Percentiles rank a stretch among this genome's conserved stretches.
These are phyloP conservation scores for Muricea muricata DNA, from an alignment of 92 coral and sea anemone species.

Conservation along the genomic window DNA sequence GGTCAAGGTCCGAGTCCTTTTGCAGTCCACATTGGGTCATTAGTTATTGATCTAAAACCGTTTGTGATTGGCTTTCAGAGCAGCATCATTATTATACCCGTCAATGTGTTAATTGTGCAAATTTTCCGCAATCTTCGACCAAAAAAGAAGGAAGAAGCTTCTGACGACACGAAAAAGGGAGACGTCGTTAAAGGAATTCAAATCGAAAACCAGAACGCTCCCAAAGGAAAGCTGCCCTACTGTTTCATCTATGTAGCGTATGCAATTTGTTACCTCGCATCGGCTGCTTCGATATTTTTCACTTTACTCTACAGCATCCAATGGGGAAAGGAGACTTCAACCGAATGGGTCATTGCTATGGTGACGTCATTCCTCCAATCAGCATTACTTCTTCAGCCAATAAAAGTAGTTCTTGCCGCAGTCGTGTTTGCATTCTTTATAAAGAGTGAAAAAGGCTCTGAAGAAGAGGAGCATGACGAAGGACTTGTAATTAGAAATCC, in stretches of 20 bases:
- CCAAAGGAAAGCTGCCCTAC: conserved; percentile 72
- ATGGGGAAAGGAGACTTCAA: conserved; percentile 90
- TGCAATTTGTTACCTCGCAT: conserved; percentile 69
- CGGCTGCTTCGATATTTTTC: conserved; percentile 69
- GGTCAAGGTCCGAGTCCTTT: conserved; percentile 44
- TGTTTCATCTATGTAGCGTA: conserved; percentile 82
- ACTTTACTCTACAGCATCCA: conserved; percentile 88
- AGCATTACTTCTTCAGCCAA: conserved; percentile 84
- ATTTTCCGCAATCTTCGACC: conserved; percentile 83
- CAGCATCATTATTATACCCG: conserved; percentile 85
- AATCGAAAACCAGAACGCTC: conserved; percentile 29
- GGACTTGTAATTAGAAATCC: conserved; percentile 38
- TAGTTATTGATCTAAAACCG: conserved; percentile 70
- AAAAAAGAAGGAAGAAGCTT: conserved; percentile 20
- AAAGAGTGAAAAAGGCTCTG: conserved; percentile 26
- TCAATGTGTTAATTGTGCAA: conserved; percentile 82
- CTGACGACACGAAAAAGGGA: no score
- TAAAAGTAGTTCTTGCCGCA: conserved; percentile 80
- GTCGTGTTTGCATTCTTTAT: conserved; percentile 80
- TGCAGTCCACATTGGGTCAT: conserved; percentile 67
- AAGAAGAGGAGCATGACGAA: conserved; percentile 66
- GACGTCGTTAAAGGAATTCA: background rate
- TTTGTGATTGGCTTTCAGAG: conserved; percentile 83
- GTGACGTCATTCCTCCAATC: conserved; percentile 88
- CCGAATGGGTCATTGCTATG: conserved; percentile 87